Evolutionary conservation across 2,797 vertebrate species (phyloP).

Genomic region (Paramormyrops hopkinsi): DNA sequence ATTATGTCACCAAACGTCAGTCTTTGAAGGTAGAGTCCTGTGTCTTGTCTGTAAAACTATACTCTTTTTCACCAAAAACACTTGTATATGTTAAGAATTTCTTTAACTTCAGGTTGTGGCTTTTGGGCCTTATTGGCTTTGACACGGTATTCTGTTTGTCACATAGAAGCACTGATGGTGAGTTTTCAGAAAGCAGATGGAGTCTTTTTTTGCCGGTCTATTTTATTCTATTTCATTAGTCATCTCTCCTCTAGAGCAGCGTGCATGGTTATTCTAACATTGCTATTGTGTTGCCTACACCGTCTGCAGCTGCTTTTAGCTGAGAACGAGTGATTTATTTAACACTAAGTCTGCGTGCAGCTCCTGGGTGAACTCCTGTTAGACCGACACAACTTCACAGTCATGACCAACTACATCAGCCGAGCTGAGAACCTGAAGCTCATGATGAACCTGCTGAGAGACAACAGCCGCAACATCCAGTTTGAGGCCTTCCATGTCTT

Average conservation of each 20-base stretch:
- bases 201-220: neutral
- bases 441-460: slow-evolving; percentile 75
- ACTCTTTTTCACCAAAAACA: neutral
- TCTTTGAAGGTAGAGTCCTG: slow-evolving; percentile 63
- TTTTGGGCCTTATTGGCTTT: neutral
- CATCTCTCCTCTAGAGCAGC: neutral
- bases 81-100: neutral
- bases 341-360: slow-evolving; percentile 39
- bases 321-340: neutral
- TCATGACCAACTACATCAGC: slow-evolving; percentile 77
- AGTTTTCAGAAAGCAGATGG: neutral
- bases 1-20: slow-evolving; percentile 75
- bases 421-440: slow-evolving; percentile 71
- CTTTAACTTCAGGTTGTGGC: neutral
- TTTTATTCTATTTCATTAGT: neutral
- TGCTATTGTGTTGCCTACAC: neutral
- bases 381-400: slow-evolving; percentile 73
- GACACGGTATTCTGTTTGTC: neutral
- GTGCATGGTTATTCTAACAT: neutral
- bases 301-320: neutral
- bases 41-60: neutral
- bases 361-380: slow-evolving; percentile 72
- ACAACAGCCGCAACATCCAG: slow-evolving; percentile 77
- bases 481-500: slow-evolving; percentile 77
- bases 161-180: neutral